Percentiles rank a stretch among this genome's conserved stretches.
These are phyloP conservation scores for Brevimyrus niger DNA, from an alignment of 2,113 vertebrate species.

Conservation along the genomic window DNA sequence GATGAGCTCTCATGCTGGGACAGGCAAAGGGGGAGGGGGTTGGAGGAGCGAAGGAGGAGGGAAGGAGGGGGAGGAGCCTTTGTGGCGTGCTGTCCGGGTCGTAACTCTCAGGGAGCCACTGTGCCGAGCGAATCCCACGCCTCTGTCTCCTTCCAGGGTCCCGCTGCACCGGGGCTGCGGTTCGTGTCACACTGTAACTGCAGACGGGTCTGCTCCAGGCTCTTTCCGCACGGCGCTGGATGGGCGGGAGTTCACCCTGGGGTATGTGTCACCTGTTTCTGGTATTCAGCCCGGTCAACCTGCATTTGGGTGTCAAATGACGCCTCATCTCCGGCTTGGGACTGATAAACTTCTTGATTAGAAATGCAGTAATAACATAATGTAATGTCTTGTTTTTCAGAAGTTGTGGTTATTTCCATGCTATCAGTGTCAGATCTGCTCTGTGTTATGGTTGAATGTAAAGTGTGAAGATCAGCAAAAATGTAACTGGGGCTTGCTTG, in stretches of 20 bases:
- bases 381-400: not conserved
- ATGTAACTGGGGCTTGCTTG: not conserved
- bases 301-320: slow-evolving; percentile 4
- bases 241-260: not conserved
- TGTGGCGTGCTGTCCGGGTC: slow-evolving; percentile 37
- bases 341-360: not conserved
- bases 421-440: not conserved
- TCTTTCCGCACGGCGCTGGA: not conserved
- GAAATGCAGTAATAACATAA: not conserved
- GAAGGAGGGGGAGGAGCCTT: slow-evolving; percentile 41
- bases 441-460: not conserved
- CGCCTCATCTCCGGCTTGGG: slow-evolving; percentile 4
- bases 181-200: not conserved
- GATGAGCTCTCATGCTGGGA: slow-evolving; percentile 33
- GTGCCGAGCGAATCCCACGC: slow-evolving; percentile 8
- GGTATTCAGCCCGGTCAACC: slow-evolving; percentile 28
- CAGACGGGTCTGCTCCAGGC: not conserved
- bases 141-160: not conserved
- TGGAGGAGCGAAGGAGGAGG: not conserved
- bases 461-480: not conserved
- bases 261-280: slow-evolving; percentile 42
- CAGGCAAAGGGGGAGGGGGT: slow-evolving; percentile 15
- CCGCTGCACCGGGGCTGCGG: not conserved
- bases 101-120: slow-evolving; percentile 33
- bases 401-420: not conserved